Percentiles rank a stretch among this genome's conserved stretches.
Conservation (phyloP, 2,797 vertebrate species). For the Pelodytes ibericus region DNA sequence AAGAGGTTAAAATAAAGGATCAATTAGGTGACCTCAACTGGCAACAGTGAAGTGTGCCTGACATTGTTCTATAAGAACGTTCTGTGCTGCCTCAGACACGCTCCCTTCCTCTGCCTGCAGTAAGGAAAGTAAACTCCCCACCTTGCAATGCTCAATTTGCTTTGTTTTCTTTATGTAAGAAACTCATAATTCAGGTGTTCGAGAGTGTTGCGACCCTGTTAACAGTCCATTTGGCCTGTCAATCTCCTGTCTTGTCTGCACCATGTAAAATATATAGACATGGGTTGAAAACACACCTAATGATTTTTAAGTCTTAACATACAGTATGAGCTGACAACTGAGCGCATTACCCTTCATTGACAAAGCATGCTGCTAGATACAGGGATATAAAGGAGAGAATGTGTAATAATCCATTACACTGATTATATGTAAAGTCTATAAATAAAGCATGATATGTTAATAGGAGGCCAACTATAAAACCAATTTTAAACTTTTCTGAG, state of each 20-base stretch:
- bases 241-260: conserved; percentile 53
- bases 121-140: conserved; percentile 59
- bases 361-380: background rate
- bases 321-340: background rate
- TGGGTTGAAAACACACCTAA: background rate
- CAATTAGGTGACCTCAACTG: conserved; percentile 61
- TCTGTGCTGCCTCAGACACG: conserved; percentile 64
- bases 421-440: no score
- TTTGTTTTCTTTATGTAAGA: conserved; percentile 44
- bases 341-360: background rate
- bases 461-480: no score
- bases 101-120: conserved; percentile 66
- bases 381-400: background rate
- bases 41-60: conserved; percentile 71
- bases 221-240: conserved; percentile 22
- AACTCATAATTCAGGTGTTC: conserved; percentile 53
- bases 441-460: no score
- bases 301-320: background rate
- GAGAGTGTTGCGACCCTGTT: conserved; percentile 59
- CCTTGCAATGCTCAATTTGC: conserved; percentile 47
- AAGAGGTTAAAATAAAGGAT: conserved; percentile 55
- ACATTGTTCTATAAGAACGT: conserved; percentile 70
- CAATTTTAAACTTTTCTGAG: no score
- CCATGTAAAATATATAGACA: conserved; percentile 25
- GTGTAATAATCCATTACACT: no score